Evolutionary conservation across 2,888 invertebrate species (phyloP).

Genomic region (Leptothorax acervorum): DNA sequence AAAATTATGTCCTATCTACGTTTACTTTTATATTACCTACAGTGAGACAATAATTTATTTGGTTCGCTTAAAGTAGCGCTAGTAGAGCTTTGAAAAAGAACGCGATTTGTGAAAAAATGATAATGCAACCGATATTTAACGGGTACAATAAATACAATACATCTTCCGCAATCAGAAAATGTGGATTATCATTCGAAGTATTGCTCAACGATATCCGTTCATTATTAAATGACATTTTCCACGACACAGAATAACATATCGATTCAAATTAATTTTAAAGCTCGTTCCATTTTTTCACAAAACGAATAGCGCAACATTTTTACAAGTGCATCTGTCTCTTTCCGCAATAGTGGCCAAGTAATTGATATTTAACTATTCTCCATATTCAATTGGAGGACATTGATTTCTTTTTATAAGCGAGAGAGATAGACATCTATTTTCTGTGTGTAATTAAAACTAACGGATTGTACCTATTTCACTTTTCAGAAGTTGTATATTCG

Average conservation of each 20-base stretch:
- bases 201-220: slow-evolving; percentile 6
- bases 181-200: slow-evolving; percentile 18
- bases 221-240: slow-evolving; percentile 24
- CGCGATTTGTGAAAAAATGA: slow-evolving; percentile 72
- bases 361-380: slow-evolving; percentile 50
- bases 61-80: slow-evolving; percentile 70
- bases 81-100: slow-evolving; percentile 58
- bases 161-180: not conserved
- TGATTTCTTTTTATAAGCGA: slow-evolving; percentile 39
- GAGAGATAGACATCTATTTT: slow-evolving; percentile 59
- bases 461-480: slow-evolving; percentile 60
- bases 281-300: slow-evolving; percentile 57
- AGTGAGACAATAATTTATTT: slow-evolving; percentile 64
- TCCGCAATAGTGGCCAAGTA: slow-evolving; percentile 43
- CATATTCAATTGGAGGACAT: slow-evolving; percentile 34
- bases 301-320: slow-evolving; percentile 43
- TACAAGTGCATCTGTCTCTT: slow-evolving; percentile 33
- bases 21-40: slow-evolving; percentile 65
- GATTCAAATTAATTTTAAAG: slow-evolving; percentile 29
- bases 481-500: slow-evolving; percentile 62
- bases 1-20: slow-evolving; percentile 65
- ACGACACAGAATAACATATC: slow-evolving; percentile 21
- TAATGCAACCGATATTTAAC: slow-evolving; percentile 17
- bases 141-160: not conserved
- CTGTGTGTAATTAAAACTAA: slow-evolving; percentile 66